Percentiles rank a stretch among this genome's conserved stretches.
Evolutionary conservation across 1,140 invertebrate genomes (phyloP).

Genomic region (Platorchestia sp.): DNA sequence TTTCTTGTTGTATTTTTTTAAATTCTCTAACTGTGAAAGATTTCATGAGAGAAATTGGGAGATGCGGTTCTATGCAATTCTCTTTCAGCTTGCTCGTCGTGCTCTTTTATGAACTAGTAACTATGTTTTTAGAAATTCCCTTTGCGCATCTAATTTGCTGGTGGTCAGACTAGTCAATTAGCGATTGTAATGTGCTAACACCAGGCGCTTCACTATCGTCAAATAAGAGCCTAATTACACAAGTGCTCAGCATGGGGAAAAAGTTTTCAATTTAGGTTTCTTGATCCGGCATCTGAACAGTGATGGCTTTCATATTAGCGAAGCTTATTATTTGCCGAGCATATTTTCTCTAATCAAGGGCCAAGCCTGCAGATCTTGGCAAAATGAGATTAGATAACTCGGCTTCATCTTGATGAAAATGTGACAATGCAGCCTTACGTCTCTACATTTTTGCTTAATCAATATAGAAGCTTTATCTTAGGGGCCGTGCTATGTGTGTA

Average conservation of each 20-base stretch:
- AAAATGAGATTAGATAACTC: not conserved
- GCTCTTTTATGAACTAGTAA: not conserved
- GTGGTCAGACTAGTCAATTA: not conserved
- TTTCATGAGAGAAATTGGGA: not conserved
- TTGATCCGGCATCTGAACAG: not conserved
- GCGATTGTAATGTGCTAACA: not conserved
- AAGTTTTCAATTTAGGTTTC: not conserved
- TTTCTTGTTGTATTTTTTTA: not conserved
- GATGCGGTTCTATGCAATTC: not conserved
- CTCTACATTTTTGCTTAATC: not conserved
- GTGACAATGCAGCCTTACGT: not conserved
- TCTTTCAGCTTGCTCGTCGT: not conserved
- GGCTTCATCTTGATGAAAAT: too few species aligned
- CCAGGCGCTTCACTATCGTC: not conserved
- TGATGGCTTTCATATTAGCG: not conserved
- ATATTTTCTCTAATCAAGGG: not conserved
- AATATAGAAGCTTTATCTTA: not conserved
- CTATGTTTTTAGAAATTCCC: not conserved
- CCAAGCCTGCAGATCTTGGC: not conserved
- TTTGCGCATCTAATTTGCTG: not conserved
- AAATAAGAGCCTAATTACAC: not conserved
- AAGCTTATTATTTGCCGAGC: not conserved
- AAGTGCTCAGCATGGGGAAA: not conserved
- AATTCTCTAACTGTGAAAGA: not conserved
- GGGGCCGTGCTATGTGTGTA: not conserved